Percentiles rank a stretch among this genome's conserved stretches.
Evolutionary conservation across 2,797 vertebrate species (phyloP).

Genomic region (Phoebastria nigripes): DNA sequence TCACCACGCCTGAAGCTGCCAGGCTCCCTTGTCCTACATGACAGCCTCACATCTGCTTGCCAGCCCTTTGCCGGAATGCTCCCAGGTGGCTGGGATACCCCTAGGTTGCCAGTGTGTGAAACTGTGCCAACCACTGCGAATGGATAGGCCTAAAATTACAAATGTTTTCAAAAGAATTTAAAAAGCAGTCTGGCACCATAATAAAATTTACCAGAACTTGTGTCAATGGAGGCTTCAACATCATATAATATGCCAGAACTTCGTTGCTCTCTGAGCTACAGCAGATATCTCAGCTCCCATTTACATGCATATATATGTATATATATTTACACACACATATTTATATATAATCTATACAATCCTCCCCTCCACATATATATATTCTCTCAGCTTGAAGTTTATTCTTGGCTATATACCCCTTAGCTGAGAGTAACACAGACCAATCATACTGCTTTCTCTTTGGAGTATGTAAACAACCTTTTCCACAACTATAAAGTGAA

Average conservation of each 20-base stretch:
- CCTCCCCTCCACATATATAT: not conserved
- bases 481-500: not conserved
- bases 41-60: not conserved
- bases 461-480: not conserved
- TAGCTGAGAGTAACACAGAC: not conserved
- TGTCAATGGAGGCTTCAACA: not conserved
- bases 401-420: not conserved
- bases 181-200: not conserved
- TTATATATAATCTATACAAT: not conserved
- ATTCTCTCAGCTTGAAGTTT: not conserved
- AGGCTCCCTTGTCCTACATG: not conserved
- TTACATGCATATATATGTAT: not conserved
- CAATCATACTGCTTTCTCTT: not conserved
- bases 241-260: not conserved
- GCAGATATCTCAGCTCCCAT: not conserved
- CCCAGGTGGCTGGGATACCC: not conserved
- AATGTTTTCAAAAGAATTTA: not conserved
- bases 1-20: accelerated
- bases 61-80: not conserved
- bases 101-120: not conserved
- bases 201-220: no score
- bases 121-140: not conserved
- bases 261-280: not conserved
- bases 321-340: not conserved
- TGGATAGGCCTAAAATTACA: not conserved